Evolutionary conservation across 1,140 invertebrate genomes (phyloP).

Genomic region (Wasmannia auropunctata): DNA sequence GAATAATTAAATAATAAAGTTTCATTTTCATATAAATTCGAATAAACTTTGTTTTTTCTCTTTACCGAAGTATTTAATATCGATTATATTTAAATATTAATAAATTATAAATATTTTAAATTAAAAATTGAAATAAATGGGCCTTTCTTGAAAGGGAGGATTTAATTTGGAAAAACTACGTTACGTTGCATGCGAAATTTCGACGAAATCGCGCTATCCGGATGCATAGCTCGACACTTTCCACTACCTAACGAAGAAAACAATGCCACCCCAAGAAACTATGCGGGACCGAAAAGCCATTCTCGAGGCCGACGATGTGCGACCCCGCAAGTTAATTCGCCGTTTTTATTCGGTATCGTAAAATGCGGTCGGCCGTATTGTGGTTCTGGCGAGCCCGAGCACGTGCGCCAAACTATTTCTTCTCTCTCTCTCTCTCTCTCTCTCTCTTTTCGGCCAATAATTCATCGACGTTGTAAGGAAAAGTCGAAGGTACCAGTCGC

Average conservation of each 20-base stretch:
- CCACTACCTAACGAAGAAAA: constrained; percentile 3
- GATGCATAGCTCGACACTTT: background rate
- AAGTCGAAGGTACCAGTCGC: background rate
- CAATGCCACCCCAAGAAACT: constrained; percentile 34
- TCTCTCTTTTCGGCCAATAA: constrained; percentile 22
- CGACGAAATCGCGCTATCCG: background rate
- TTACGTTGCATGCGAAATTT: background rate
- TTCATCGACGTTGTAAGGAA: constrained; percentile 14
- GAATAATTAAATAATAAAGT: background rate
- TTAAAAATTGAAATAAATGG: background rate
- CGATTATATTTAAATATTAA: background rate
- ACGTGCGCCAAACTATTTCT: constrained; percentile 19
- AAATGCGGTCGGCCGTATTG: constrained; percentile 22
- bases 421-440: too few species aligned
- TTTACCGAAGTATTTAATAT: background rate
- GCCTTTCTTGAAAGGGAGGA: background rate
- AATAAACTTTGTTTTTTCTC: background rate
- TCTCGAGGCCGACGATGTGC: constrained; percentile 18
- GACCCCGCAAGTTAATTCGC: constrained; percentile 39
- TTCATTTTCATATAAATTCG: background rate
- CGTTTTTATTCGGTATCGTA: constrained; percentile 43
- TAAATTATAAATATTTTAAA: too few species aligned
- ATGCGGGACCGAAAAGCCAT: constrained; percentile 18
- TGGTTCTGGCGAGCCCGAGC: background rate
- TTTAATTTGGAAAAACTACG: too few species aligned